phyloP scores from a whole-genome alignment of 2,113 vertebrate species.

The Oreochromis spilurus region DNA sequence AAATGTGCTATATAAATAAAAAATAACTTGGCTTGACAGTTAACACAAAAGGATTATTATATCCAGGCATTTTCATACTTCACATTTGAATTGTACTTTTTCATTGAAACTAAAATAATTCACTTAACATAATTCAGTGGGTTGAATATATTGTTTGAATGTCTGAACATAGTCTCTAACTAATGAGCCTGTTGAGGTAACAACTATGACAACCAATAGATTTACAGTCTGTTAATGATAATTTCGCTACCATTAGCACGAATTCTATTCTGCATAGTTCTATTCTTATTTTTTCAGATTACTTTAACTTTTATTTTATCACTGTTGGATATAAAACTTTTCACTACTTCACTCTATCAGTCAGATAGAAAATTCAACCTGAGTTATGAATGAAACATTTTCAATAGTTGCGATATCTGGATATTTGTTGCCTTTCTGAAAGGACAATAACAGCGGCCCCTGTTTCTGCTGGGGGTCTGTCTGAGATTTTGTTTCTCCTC shows the following conservation, averaged over 20 bases:
- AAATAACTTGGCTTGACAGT: background rate
- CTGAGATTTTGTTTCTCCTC: background rate
- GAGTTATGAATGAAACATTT: background rate
- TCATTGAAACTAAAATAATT: background rate
- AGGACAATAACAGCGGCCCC: background rate
- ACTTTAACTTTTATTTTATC: background rate
- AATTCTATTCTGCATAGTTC: background rate
- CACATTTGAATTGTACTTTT: background rate
- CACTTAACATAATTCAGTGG: background rate
- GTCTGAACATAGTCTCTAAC: background rate
- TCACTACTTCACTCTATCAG: background rate
- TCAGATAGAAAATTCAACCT: background rate
- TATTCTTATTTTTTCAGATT: background rate
- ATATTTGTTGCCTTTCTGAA: background rate
- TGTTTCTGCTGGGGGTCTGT: background rate
- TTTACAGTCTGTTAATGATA: background rate
- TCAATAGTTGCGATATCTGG: background rate
- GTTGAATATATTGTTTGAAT: background rate
- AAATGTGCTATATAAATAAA: background rate
- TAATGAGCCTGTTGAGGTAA: background rate
- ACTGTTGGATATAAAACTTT: background rate
- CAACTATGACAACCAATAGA: background rate
- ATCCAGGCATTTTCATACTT: background rate
- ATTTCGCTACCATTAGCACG: background rate
- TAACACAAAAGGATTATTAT: background rate